Base-by-base conservation (phyloP, 2,113 vertebrate species). In the Odocoileus virginianus region DNA sequence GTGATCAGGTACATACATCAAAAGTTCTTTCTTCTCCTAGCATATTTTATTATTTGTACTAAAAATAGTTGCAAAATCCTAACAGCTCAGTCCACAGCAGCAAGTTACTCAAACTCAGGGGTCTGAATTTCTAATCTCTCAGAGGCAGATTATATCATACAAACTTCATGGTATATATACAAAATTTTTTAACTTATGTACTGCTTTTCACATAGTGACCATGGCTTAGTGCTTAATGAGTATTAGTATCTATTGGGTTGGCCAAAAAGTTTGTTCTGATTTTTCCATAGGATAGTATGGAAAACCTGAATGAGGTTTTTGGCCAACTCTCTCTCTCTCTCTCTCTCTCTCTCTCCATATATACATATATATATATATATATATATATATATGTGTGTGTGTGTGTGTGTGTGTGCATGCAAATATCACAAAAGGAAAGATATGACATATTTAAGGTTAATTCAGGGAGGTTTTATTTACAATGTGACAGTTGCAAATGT, bases 381-480 rank as follows among this genome's bases (percentile, higher is more conserved):
- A 57, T 3, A 58, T 0, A 58, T 0, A 58, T 0, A 27, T 5
- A 58, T 6, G 30, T 14, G 3, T 9, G 0, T 58, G 60, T 64
- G 30, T 64, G 14, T 33, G 14, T 55, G 55, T 55, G 7, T 55
- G 54, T 57, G 21, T 17, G 6, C 33, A 7, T 64, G 13, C 54
- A 8, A 52, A 25, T 82, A 67, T 71, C 16, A 57, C 40, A 93
- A 58, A 89, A 85, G 8, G 58, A 54, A 89, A 81, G 17, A 71
- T 5, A 74, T 3, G 50, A 3, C 10, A 60, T 5, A 61, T 2
- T 94, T 7, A 25, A 45, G 23, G 11, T 79, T 52, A 96, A 52
- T 60, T 71, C 10, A 74, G 45, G 23, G 17, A 64, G 17, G 6
- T 16, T 47, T 54, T 79, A 52, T 47, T 84, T 58, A 94, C 7